phyloP scores from a whole-genome alignment of 2,113 vertebrate genomes.

The Phocoena phocoena region DNA sequence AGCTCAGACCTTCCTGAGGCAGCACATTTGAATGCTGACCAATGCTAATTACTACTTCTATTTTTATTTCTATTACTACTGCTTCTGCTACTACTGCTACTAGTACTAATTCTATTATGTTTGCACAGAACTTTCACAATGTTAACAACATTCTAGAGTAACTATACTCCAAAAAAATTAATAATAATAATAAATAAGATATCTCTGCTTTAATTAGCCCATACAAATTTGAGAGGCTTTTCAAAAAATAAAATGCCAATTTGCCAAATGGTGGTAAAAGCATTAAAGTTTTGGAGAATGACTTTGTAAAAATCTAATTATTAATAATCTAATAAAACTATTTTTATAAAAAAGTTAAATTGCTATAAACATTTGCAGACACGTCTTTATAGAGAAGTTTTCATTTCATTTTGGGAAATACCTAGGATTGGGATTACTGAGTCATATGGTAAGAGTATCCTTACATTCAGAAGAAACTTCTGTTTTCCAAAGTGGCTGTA shows the following conservation, averaged over 20 bases:
- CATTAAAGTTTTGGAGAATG: not conserved
- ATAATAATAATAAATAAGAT: not conserved
- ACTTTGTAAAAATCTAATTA: not conserved
- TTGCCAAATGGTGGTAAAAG: not conserved
- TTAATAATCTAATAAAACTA: not conserved
- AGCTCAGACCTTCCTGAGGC: not conserved
- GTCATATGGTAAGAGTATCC: no score
- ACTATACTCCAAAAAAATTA: no score
- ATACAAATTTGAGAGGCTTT: not conserved
- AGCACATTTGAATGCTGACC: not conserved
- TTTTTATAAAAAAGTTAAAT: not conserved
- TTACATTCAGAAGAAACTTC: no score
- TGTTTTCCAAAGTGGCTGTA: no score
- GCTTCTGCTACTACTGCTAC: not conserved
- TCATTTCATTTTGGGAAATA: no score
- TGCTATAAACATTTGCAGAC: no score
- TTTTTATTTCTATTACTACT: not conserved
- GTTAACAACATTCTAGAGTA: not conserved
- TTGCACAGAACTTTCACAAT: not conserved
- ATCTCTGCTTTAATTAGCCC: not conserved
- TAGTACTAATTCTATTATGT: not conserved
- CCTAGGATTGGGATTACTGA: no score
- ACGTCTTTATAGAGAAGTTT: no score
- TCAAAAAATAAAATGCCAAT: not conserved
- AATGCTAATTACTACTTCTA: not conserved